Conservation (phyloP, 2,113 vertebrate genomes). For the Protobothrops mucrosquamatus region DNA sequence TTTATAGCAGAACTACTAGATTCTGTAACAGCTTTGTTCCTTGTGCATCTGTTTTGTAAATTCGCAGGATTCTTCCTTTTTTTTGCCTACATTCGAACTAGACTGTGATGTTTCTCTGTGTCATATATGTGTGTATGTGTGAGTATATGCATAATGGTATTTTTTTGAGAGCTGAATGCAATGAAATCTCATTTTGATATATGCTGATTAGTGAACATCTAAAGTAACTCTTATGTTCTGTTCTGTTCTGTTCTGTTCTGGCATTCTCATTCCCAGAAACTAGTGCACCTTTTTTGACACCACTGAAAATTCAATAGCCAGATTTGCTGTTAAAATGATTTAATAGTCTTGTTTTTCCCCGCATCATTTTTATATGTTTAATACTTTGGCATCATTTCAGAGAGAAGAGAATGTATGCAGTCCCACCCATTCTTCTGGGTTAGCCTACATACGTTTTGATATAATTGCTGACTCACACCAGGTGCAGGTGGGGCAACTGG, state of each 20-base stretch:
- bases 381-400: background rate
- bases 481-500: background rate
- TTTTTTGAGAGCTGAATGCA: too few relatives aligned
- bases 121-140: too few relatives aligned
- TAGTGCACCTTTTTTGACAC: background rate
- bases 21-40: too few relatives aligned
- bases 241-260: background rate
- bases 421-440: background rate
- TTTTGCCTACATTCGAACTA: too few relatives aligned
- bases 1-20: too few relatives aligned
- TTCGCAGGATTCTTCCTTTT: too few relatives aligned
- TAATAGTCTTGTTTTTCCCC: background rate
- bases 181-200: too few relatives aligned
- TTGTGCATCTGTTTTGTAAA: too few relatives aligned
- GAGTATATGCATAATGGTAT: too few relatives aligned
- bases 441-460: background rate
- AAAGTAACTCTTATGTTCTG: too few relatives aligned
- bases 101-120: too few relatives aligned
- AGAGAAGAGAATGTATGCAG: background rate
- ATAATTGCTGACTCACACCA: background rate
- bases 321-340: background rate
- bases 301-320: background rate
- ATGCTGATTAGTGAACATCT: too few relatives aligned
- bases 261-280: background rate
- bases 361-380: background rate